A percentile compares a stretch with the other conserved stretches of the same genome.
These are phyloP conservation scores for Sphenopsis melanotis DNA, from an alignment of 2,797 vertebrate species.

Conservation along the genomic window DNA sequence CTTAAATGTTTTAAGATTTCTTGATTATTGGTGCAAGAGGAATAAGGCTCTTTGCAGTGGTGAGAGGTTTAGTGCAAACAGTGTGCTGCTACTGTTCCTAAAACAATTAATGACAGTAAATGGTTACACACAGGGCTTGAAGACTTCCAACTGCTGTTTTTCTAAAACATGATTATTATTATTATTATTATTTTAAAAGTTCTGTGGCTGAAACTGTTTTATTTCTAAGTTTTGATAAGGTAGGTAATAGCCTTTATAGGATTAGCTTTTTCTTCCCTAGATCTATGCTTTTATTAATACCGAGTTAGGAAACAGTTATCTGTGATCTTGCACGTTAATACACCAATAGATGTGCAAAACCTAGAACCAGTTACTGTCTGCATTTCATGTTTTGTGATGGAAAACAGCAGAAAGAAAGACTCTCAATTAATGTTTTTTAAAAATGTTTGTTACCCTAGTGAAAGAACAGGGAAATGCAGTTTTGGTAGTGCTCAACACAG, in stretches of 20 bases:
- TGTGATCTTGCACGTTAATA: neutral
- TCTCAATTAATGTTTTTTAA: neutral
- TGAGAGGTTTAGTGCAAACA: neutral
- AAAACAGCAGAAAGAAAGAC: neutral
- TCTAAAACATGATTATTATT: neutral
- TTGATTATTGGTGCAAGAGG: neutral
- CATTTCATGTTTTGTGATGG: neutral
- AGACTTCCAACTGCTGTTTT: neutral
- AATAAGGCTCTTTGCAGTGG: neutral
- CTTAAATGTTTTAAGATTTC: neutral
- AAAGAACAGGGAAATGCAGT: neutral
- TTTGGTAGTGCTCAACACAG: neutral
- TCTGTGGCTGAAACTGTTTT: neutral
- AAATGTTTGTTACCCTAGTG: neutral
- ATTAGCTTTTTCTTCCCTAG: neutral
- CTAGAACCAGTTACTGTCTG: neutral
- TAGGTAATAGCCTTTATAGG: neutral
- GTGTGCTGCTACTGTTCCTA: neutral
- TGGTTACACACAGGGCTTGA: neutral
- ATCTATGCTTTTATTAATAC: neutral
- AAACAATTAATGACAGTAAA: neutral
- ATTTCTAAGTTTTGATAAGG: neutral
- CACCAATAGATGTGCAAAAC: neutral
- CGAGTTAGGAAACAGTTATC: neutral
- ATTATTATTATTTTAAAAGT: neutral